A percentile compares a stretch with the other conserved stretches of the same genome.
phyloP scores from a whole-genome alignment of 2,888 invertebrate species.

The Escarpia spicata region DNA sequence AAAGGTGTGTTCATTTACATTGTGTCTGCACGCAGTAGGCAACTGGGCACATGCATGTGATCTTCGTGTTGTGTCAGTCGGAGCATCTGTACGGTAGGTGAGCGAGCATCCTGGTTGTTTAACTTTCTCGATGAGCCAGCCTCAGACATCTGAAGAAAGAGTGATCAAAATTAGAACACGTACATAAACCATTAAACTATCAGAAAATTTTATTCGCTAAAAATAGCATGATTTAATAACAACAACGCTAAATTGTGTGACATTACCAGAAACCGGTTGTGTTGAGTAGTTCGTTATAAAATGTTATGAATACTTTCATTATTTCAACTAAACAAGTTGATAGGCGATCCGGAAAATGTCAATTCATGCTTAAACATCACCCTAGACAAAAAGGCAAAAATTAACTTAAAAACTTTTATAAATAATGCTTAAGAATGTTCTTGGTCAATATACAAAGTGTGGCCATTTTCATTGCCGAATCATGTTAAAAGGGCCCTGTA shows the following conservation, averaged over 20 bases:
- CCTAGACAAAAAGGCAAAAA: not conserved
- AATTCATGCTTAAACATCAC: not conserved
- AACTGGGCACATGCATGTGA: too few species aligned
- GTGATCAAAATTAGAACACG: too few species aligned
- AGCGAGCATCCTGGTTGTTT: not conserved
- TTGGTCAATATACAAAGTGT: too few species aligned
- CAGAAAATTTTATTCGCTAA: not conserved
- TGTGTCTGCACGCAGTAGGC: not conserved
- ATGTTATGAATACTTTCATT: not conserved
- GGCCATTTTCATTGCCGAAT: too few species aligned
- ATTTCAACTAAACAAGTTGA: not conserved
- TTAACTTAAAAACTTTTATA: not conserved
- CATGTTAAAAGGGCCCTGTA: too few species aligned
- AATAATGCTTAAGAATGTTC: too few species aligned
- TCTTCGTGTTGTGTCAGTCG: not conserved
- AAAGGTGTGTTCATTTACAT: too few species aligned
- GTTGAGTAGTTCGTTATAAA: too few species aligned
- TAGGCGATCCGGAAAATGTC: not conserved
- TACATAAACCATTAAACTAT: not conserved
- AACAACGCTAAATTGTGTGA: not conserved
- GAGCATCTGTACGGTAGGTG: constrained; percentile 6
- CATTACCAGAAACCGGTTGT: not conserved
- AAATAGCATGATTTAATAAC: not conserved
- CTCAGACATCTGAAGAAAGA: not conserved
- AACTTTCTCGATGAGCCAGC: not conserved